Conservation (phyloP, 2,888 invertebrate species). For the Trileptium ribeirensis region DNA sequence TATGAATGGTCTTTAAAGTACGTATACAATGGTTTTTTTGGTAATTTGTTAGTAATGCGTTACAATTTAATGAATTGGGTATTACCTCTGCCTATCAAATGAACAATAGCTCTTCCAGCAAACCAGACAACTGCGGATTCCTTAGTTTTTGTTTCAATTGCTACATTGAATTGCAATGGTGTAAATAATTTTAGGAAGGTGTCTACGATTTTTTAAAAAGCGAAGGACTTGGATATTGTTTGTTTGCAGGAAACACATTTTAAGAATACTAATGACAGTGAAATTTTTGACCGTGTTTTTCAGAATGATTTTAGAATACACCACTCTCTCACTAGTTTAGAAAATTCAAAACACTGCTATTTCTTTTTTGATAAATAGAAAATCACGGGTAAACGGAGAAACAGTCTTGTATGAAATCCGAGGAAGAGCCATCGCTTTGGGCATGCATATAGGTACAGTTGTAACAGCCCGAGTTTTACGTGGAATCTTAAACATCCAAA, state of each 20-base stretch:
- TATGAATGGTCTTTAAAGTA: too few relatives aligned
- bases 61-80: too few relatives aligned
- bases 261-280: background rate
- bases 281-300: background rate
- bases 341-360: background rate
- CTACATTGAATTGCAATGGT: background rate
- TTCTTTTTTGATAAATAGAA: background rate
- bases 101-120: too few relatives aligned
- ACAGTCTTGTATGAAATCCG: background rate
- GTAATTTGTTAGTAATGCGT: too few relatives aligned
- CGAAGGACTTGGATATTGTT: background rate
- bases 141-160: background rate
- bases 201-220: background rate
- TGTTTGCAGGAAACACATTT: background rate
- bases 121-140: too few relatives aligned
- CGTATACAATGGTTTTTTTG: too few relatives aligned
- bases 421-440: background rate
- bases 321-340: background rate
- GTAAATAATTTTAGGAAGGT: background rate
- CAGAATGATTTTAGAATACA: background rate
- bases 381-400: background rate
- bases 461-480: too few relatives aligned
- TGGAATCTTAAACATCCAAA: too few relatives aligned
- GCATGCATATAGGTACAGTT: background rate
- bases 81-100: too few relatives aligned